Evolutionary conservation across 1,140 invertebrate species (phyloP).

Genomic region (Apolygus lucorum): DNA sequence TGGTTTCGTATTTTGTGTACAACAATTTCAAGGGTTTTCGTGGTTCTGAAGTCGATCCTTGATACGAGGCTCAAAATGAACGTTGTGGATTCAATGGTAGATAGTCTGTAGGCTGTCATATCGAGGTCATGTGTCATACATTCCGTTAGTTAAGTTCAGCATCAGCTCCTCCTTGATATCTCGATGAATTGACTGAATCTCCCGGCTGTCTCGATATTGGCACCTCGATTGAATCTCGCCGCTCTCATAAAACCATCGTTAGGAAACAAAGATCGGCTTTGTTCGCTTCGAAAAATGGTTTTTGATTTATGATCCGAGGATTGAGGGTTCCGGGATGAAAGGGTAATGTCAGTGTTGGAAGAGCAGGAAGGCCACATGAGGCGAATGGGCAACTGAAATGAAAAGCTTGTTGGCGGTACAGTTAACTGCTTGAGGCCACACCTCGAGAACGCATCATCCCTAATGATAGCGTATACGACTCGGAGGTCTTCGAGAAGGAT

Average conservation of each 20-base stretch:
- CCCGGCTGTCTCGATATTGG: no score
- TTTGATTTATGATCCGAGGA: background rate
- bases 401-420: conserved; percentile 13
- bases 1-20: no score
- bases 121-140: no score
- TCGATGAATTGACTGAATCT: no score
- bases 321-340: background rate
- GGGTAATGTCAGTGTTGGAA: background rate
- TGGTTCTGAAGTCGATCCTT: no score
- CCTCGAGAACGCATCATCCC: background rate
- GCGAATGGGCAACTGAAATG: background rate
- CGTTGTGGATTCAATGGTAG: no score
- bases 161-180: no score
- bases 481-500: no score
- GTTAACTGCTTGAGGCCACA: conserved; percentile 16
- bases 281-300: background rate
- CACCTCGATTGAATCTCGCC: background rate
- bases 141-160: no score
- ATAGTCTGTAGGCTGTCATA: no score
- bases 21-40: no score
- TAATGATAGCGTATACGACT: background rate
- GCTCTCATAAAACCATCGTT: background rate
- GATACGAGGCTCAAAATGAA: no score
- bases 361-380: background rate
- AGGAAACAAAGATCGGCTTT: background rate